Base-by-base conservation (phyloP, 2,888 invertebrate genomes). In the Iphiclides podalirius region DNA sequence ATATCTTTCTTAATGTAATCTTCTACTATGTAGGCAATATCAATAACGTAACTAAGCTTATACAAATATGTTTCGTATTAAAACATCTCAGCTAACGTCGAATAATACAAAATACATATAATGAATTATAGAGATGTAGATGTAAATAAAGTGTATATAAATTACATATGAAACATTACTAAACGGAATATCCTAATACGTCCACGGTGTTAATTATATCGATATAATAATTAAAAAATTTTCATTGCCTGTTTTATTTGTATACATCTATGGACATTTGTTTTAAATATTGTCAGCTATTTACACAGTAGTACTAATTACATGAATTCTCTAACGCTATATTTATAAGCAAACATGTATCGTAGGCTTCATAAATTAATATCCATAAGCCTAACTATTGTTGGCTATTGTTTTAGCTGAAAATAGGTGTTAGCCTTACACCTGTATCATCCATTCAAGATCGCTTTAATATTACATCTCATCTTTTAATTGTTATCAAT, bases 141-240 rank as follows among this genome's bases (percentile, higher is more conserved):
- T 43, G 55, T 55, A 53, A 48, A 53, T 52, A 50, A 55, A 54
- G 51, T 49, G 36, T 60, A 57, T 57, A 59, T 60, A 57, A 58
- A 57, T 49, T 44, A 52, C 53, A 46, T 57, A 55, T 59, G 58
- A 53, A 52, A 52, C 50, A 46, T 49, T 50, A 51, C 53, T 61
- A 64, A 63, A 68, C 64, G 58, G 64, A 71, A 66, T 79, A 82
- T 84, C 80, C 70, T 75, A 72, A 75, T 75, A 76, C 85, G 86
- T 86, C 85, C 86, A 85, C 74, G 75, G 68, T 73, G 54, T 72
- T 65, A 73, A 63, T 65, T 47, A 52, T 39, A 13, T 36, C 41
- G 35, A 17, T 17, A 48, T 36, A 42, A 7, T 37, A 37, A 35
- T 40, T 35, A 37, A 41, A n/a, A 2, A 9, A 23, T n/a, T 13